Base-by-base conservation (phyloP, 2,888 invertebrate genomes). In the Axea sp. region DNA sequence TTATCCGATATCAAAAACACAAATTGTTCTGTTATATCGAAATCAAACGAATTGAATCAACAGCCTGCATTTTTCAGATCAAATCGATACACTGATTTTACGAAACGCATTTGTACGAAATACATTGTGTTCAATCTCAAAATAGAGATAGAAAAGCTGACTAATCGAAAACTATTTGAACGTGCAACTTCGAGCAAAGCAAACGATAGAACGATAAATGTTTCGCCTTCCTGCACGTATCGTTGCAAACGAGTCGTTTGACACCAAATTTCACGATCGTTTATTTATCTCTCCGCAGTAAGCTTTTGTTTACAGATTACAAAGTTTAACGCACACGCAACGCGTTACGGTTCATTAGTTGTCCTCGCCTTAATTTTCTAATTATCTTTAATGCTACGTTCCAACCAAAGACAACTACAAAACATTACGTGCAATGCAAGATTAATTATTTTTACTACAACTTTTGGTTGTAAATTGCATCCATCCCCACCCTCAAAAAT, bases 321-420 rank as follows among this genome's bases (percentile, higher is more conserved):
- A 30, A 37, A 69, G 35, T 28, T 35, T 2, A 35, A 26, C 30
- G 45, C 39, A 39, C 60, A 69, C 45, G 60, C 60, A 41, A 59
- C 12, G 11, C 45, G 26, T 6, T 37, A 6, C 39, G 33, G 14
- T 49, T 67, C 24, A 33, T 15, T 7, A 2, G 28, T 28, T 17
- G 39, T 51, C 12, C 51, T 33, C 53, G 41, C 51, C 43, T 59
- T 35, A 60, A 53, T 69, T 69, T 60, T 60, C 60, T 69, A 60
- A 69, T 60, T 60, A 53, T 45, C 69, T 41, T 45, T 53, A 53
- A 69, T 53, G 60, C 11, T 33, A 49, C 49, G 17, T 39, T 31
- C 49, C 57, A 57, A 51, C 33, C 51, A 35, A 30, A 69, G 37
- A 6, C 17, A 67, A 37, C 37, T 26, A 67, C 26, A 47, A 47